Base-by-base conservation (phyloP, 1,140 invertebrate genomes). In the Cydia strobilella region DNA sequence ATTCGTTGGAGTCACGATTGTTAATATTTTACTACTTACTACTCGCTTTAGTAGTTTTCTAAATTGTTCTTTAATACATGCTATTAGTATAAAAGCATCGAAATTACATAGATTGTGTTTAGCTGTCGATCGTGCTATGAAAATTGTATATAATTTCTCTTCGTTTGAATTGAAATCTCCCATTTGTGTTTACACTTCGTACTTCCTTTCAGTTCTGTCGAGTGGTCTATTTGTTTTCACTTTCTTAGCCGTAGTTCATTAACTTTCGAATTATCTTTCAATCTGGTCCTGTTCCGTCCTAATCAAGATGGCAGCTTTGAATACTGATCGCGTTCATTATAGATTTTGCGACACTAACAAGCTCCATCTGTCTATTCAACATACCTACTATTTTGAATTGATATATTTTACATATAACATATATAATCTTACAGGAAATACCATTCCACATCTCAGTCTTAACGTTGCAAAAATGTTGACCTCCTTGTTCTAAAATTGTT, bases 161-260 rank as follows among this genome's bases (percentile, higher is more conserved):
- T 54, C 20, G 25, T 27, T 27, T 27, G 62, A 25, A 25, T 27
- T 25, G 1, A 23, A 5, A 6, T 65, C 62, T 65, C 62, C n/a
- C 27, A 31, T 66, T 31, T 31, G 13, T 66, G 63, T 66, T n/a
- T n/a, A 66, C 62, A 15, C 31, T 25, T 13, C 20, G 23, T 31
- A 35, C 63, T 66, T 66, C 13, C 63, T 31, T n/a, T 66, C 63
- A 18, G 18, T 66, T 66, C 27, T 31, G 15, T n/a, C 18, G 27
- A 66, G 9, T 15, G 25, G 20, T 66, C 20, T 18, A n/a, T 66
- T 63, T 63, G 23, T 63, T 66, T 66, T 31, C 63, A 66, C 63
- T 66, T 66, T 31, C 63, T 13, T 31, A 35, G 12, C 6, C 62
- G 20, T 63, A 35, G 25, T 66, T 66, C 27, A 66, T 66, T 66